Conservation (phyloP, 1,140 invertebrate genomes). For the Aphelinus atriplicis region DNA sequence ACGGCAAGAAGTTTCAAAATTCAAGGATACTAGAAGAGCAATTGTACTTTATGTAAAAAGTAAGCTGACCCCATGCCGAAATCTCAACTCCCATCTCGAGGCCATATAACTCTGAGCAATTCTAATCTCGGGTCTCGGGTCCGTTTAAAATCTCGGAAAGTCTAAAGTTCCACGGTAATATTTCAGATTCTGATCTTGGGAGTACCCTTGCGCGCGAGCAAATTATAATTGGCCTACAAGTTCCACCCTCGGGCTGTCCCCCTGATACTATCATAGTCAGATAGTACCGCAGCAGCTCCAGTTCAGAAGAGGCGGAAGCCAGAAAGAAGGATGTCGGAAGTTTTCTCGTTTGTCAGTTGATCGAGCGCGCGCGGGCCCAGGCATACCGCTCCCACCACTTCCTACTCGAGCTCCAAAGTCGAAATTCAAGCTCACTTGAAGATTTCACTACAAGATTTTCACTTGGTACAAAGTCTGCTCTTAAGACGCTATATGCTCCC, state of each 20-base stretch:
- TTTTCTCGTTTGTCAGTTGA: slow-evolving; percentile 34
- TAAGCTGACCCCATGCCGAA: too few relatives aligned
- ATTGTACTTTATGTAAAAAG: too few relatives aligned
- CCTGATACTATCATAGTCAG: slow-evolving; percentile 5
- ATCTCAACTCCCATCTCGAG: too few relatives aligned
- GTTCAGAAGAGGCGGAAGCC: not conserved
- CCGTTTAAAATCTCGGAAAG: too few relatives aligned
- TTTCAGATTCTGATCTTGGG: too few relatives aligned
- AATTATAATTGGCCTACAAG: slow-evolving; percentile 13
- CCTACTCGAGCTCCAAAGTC: too few relatives aligned
- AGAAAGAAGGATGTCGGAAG: slow-evolving; percentile 26
- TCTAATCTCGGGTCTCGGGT: not conserved
- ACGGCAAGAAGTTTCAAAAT: not conserved
- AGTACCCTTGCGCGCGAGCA: not conserved
- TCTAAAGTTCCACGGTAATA: too few relatives aligned
- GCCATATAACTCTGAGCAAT: not conserved
- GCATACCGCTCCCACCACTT: not conserved
- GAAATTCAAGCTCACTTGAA: not conserved
- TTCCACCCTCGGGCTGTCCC: too few relatives aligned
- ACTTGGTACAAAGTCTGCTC: not conserved
- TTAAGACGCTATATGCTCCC: too few relatives aligned
- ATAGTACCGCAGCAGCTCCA: not conserved
- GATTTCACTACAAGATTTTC: too few relatives aligned
- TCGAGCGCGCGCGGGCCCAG: not conserved
- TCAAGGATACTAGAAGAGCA: too few relatives aligned